Evolutionary conservation across 2,113 vertebrate species (phyloP).

Genomic region (Pseudorectes ferrugineus): DNA sequence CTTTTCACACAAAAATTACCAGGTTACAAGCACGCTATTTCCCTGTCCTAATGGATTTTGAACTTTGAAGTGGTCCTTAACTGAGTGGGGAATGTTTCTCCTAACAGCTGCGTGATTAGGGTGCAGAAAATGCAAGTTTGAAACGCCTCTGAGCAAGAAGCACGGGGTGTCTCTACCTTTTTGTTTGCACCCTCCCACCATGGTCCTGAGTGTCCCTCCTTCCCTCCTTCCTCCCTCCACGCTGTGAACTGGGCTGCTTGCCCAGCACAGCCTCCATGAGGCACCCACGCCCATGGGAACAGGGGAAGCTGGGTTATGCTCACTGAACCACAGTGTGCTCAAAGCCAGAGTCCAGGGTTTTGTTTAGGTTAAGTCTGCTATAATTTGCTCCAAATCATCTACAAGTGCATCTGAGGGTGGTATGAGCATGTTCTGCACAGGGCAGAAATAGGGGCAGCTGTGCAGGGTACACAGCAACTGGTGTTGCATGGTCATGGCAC

Average conservation of each 20-base stretch:
- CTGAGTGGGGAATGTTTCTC: neutral
- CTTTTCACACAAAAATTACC: neutral
- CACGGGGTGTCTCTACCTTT: accelerated
- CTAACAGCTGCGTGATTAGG: neutral
- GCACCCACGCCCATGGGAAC: accelerated
- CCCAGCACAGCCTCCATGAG: neutral
- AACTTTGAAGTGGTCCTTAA: neutral
- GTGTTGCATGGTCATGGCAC: accelerated
- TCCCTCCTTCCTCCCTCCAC: accelerated
- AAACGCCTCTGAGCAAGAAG: neutral
- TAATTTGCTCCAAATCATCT: neutral
- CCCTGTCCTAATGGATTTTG: neutral
- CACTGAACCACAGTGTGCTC: neutral
- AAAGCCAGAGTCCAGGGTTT: neutral
- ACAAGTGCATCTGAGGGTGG: neutral
- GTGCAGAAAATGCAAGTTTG: neutral
- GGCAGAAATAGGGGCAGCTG: neutral
- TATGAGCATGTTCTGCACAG: accelerated
- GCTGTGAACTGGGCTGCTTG: neutral
- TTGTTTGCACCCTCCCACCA: neutral
- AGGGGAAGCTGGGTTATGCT: neutral
- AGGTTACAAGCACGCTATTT: neutral
- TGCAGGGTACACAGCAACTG: neutral
- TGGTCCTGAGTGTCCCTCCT: neutral
- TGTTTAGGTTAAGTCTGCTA: neutral